phyloP scores from a whole-genome alignment of 2,888 invertebrate species.

The Lathronympha strigana region DNA sequence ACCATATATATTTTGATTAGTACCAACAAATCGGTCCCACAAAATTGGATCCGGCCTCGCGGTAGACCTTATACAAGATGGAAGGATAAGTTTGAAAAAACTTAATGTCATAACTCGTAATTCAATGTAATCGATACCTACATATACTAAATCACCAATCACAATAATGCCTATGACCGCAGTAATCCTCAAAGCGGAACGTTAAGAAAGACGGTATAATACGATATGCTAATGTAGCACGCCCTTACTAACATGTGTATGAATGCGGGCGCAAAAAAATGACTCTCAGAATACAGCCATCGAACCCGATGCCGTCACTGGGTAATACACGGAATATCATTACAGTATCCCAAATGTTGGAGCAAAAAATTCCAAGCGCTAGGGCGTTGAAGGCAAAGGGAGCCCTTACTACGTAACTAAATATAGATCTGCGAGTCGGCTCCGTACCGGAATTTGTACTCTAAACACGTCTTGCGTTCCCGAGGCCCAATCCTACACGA shows the following conservation, averaged over 20 bases:
- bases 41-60: not conserved
- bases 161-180: not conserved
- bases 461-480: slow-evolving; percentile 62
- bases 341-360: slow-evolving; percentile 58
- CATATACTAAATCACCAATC: slow-evolving; percentile 6
- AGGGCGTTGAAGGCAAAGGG: slow-evolving; percentile 59
- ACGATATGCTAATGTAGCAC: slow-evolving; percentile 38
- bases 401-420: slow-evolving; percentile 64
- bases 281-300: slow-evolving; percentile 55
- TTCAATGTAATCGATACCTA: not conserved
- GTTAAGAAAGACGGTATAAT: slow-evolving; percentile 27
- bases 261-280: slow-evolving; percentile 70
- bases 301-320: slow-evolving; percentile 52
- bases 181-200: slow-evolving; percentile 9
- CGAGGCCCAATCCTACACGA: slow-evolving; percentile 44
- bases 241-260: slow-evolving; percentile 59
- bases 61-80: not conserved
- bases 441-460: slow-evolving; percentile 64
- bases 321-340: slow-evolving; percentile 71
- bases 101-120: not conserved
- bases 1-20: not conserved
- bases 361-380: slow-evolving; percentile 43
- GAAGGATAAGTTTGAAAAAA: no score
- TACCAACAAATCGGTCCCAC: not conserved
- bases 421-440: slow-evolving; percentile 66